Evolutionary conservation across 30 jellyfish, hydroid and myxozoan species (phyloP).

Genomic region (Hydractinia echinata): DNA sequence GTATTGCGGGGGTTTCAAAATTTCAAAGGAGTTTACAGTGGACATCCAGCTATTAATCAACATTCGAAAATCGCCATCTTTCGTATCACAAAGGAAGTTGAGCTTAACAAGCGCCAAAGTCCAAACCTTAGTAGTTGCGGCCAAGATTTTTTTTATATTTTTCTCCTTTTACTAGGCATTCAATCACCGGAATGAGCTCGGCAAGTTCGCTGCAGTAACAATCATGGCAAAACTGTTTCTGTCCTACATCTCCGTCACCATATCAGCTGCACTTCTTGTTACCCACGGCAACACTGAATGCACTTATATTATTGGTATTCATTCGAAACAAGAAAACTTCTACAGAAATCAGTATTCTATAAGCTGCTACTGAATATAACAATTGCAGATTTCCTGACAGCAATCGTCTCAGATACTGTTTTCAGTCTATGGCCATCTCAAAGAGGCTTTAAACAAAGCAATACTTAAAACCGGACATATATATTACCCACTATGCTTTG

Average conservation of each 20-base stretch:
- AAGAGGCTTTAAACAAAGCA: background rate
- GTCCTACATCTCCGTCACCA: background rate
- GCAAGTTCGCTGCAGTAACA: conserved; percentile 14
- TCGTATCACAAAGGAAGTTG: too few relatives aligned
- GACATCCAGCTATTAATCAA: too few relatives aligned
- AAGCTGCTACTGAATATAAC: conserved; percentile 15
- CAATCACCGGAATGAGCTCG: background rate
- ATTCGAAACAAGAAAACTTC: conserved; percentile 6
- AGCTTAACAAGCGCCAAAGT: too few relatives aligned
- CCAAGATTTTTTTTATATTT: too few relatives aligned
- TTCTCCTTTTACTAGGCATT: background rate
- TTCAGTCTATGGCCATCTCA: background rate
- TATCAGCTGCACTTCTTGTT: background rate
- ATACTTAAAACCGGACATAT: background rate
- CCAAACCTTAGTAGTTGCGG: too few relatives aligned
- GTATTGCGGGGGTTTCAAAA: too few relatives aligned
- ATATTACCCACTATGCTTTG: too few relatives aligned
- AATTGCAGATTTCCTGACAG: conserved; percentile 22
- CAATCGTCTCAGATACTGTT: conserved; percentile 3
- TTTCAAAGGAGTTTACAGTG: too few relatives aligned
- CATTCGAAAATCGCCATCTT: too few relatives aligned
- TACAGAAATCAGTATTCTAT: background rate
- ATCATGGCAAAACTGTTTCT: background rate
- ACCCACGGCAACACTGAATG: background rate
- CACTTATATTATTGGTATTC: background rate